Conservation (phyloP, 2,888 invertebrate species). For the Balanococcus diminutus region DNA sequence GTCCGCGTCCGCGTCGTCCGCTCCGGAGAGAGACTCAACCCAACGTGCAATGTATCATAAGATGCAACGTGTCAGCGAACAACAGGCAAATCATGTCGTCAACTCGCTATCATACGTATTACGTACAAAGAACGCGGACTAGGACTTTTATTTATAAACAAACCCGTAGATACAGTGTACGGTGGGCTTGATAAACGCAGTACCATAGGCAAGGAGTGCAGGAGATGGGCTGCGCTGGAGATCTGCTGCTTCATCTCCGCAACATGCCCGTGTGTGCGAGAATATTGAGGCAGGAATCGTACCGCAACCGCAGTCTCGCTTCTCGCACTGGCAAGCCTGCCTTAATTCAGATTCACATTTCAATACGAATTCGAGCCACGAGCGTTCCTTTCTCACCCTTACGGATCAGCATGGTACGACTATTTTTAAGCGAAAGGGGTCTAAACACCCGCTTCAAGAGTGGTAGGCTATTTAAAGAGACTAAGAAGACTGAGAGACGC, state of each 20-base stretch:
- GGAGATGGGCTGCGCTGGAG: background rate
- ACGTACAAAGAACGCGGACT: background rate
- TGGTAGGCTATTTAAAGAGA: constrained; percentile 1
- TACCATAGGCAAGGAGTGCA: too few species aligned
- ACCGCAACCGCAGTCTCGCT: background rate
- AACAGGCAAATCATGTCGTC: constrained; percentile 17
- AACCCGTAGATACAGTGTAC: background rate
- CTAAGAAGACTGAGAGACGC: too few species aligned
- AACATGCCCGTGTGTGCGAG: background rate
- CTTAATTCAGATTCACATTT: constrained; percentile 5
- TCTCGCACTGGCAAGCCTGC: too few species aligned
- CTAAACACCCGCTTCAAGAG: background rate
- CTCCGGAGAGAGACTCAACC: background rate
- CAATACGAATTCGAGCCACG: background rate
- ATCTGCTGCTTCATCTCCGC: background rate
- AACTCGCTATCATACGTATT: too few species aligned
- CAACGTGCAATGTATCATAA: constrained; percentile 38
- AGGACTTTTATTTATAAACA: constrained; percentile 39
- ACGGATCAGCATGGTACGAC: background rate
- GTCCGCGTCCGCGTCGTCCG: background rate
- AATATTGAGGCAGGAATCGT: constrained; percentile 36
- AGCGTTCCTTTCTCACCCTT: background rate
- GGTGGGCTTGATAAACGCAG: too few species aligned
- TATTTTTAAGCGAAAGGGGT: background rate
- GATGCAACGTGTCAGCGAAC: background rate